These are phyloP conservation scores for Cebidichthys violaceus DNA, from an alignment of 2,113 vertebrate genomes.

Conservation along the genomic window DNA sequence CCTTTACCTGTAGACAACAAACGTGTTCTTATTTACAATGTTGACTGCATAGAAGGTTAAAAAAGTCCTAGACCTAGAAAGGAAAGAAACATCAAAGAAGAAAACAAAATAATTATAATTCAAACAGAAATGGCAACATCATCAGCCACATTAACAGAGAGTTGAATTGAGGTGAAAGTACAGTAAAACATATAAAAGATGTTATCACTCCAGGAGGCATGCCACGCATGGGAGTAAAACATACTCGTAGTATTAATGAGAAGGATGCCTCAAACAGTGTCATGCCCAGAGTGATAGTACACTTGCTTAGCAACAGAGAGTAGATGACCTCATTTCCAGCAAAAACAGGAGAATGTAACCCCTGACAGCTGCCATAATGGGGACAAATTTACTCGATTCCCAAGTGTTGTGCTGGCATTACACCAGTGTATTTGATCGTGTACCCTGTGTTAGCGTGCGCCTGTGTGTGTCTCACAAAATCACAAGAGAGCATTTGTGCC, in stretches of 20 bases:
- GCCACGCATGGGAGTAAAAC: constrained; percentile 4
- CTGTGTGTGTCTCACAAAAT: not conserved
- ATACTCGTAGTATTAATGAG: constrained; percentile 10
- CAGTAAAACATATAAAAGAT: not conserved
- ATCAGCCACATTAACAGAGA: not conserved
- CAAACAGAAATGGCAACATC: not conserved
- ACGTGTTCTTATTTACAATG: not conserved
- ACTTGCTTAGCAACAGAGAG: constrained; percentile 64
- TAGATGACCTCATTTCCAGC: constrained; percentile 82
- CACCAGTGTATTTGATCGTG: constrained; percentile 9
- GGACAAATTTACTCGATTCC: constrained; percentile 49
- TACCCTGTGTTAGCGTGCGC: not conserved
- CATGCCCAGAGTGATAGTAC: constrained; percentile 36
- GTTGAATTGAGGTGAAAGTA: not conserved
- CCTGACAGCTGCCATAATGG: constrained; percentile 61
- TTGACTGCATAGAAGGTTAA: not conserved
- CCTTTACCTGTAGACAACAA: not conserved
- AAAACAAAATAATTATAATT: not conserved
- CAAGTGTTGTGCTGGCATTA: constrained; percentile 36
- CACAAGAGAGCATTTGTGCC: not conserved
- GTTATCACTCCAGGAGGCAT: not conserved
- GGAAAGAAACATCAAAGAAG: not conserved
- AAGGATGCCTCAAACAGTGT: constrained; percentile 20
- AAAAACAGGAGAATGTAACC: constrained; percentile 70
- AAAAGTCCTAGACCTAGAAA: not conserved